Evolutionary conservation across 2,888 invertebrate genomes (phyloP).

Genomic region (Calameuta idolon): DNA sequence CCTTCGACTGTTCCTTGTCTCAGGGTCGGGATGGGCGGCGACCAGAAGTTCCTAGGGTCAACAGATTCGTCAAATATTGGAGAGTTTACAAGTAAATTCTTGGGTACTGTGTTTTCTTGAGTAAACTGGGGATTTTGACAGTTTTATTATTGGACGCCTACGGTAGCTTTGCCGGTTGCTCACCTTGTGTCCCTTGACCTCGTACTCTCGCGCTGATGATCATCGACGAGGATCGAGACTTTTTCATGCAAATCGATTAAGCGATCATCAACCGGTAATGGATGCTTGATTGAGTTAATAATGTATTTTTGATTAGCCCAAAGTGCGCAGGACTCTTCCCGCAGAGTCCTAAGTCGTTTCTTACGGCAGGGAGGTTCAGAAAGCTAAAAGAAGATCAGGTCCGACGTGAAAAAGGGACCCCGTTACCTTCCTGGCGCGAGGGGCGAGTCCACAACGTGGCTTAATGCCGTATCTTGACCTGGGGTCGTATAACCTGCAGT

Average conservation of each 20-base stretch:
- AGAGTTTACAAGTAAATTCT: background rate
- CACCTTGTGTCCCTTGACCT: background rate
- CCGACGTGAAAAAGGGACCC: background rate
- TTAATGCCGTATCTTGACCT: conserved; percentile 5
- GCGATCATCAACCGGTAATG: background rate
- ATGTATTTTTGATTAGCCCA: background rate
- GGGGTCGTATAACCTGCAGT: conserved; percentile 5
- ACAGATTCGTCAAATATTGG: background rate
- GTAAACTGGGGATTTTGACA: background rate
- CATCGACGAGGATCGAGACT: background rate
- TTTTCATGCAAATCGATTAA: background rate
- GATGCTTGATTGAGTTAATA: background rate
- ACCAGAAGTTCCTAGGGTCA: background rate
- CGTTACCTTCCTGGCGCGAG: background rate
- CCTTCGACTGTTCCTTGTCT: background rate
- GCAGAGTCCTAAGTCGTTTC: background rate
- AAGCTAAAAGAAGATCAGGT: background rate
- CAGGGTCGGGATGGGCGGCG: background rate
- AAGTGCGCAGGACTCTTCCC: background rate
- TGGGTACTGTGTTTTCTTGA: background rate
- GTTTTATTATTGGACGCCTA: background rate
- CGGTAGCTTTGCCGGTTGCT: background rate
- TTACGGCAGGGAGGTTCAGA: background rate
- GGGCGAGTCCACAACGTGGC: background rate
- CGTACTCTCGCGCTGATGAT: background rate